Base-by-base conservation (phyloP, 2,797 vertebrate genomes). In the Loriculus beryllinus region DNA sequence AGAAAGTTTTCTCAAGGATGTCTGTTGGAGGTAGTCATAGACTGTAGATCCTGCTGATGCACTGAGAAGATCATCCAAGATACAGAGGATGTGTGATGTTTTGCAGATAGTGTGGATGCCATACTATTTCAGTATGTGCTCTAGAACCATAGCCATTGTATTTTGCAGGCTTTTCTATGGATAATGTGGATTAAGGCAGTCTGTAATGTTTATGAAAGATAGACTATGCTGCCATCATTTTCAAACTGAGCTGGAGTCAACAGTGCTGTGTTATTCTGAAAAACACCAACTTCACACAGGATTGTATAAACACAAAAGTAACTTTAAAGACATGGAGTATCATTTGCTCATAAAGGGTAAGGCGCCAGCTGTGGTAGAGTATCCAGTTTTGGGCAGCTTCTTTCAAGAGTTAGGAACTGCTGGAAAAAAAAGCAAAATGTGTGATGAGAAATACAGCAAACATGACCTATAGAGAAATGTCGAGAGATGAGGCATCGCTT, bases 321-420 rank as follows among this genome's bases (percentile, higher is more conserved):
- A 17, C 59, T 21, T 13, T 19, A 7, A 33, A 40, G 20, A 16
- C 0, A 0, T 2, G 18, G 18, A 19, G 15, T 12, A 10, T 7
- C 39, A 1, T 40, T 47, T 26, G n/a, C 52, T 48, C 28, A 9
- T 2, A 3, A 22, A 35, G 29, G 19, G 40, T 12, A 25, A 60
- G 60, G 31, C 43, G 10, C 5, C 47, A 33, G 52, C 64, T 39
- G 22, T 1, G 7, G 11, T 2, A 11, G 3, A 20, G 4, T 31
- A 20, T 19, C 47, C 19, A 7, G 0, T 9, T 4, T 35, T 37
- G 78, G 59, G 59, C 29, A 28, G 29, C 25, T 17, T 57, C 5
- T 26, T 64, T 45, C 28, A 43, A 49, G 72, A 45, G 37, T 45
- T 57, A 25, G 45, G 52, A 84, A 10, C 51, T 35, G 33, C 29